These are phyloP conservation scores for Psilopsiagon aurifrons DNA, from an alignment of 2,113 vertebrate genomes.

Conservation along the genomic window DNA sequence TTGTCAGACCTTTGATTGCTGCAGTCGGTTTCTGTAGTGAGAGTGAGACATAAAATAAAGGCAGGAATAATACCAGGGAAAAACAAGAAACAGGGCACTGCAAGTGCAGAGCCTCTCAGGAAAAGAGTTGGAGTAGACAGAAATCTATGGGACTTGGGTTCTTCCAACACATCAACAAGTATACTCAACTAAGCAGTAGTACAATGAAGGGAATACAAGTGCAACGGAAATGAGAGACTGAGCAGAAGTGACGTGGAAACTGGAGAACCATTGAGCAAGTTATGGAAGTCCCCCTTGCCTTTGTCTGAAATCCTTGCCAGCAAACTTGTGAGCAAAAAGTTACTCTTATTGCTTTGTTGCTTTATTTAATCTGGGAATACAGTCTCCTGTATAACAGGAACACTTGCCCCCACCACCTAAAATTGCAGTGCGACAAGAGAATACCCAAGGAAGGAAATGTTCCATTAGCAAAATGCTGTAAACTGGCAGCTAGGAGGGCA, in stretches of 20 bases:
- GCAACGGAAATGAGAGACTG: neutral
- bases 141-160: neutral
- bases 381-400: neutral
- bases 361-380: constrained; percentile 24
- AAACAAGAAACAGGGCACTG: neutral
- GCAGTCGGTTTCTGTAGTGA: neutral
- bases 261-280: neutral
- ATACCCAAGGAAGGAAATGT: constrained; percentile 46
- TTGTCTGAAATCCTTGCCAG: neutral
- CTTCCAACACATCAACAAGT: neutral
- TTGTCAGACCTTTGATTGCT: neutral
- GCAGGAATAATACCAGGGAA: neutral
- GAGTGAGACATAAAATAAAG: neutral
- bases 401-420: constrained; percentile 22
- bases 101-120: neutral
- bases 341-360: neutral
- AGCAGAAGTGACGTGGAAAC: neutral
- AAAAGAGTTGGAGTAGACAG: neutral
- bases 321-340: neutral
- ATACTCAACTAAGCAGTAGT: neutral
- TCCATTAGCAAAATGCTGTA: constrained; percentile 64
- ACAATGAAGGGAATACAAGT: neutral
- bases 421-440: constrained; percentile 35
- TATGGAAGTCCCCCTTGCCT: neutral
- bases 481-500: constrained; percentile 56